Evolutionary conservation across 2,888 invertebrate species (phyloP).

Genomic region (Lasioglossum vierecki): DNA sequence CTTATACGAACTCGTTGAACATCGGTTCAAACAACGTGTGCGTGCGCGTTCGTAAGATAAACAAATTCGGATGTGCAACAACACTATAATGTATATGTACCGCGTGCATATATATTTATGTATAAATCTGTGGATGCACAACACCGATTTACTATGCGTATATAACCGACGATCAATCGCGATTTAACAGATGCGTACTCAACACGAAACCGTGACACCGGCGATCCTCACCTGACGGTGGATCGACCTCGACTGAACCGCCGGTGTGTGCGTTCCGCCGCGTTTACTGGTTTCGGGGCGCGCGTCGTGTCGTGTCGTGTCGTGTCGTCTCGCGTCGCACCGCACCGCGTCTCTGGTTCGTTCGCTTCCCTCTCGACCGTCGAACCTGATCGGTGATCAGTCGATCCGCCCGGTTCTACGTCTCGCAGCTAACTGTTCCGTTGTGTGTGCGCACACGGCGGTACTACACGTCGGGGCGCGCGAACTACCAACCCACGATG

Average conservation of each 20-base stretch:
- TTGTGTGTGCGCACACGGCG: constrained; percentile 15
- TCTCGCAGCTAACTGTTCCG: constrained; percentile 44
- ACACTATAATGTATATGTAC: background rate
- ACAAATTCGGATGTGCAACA: background rate
- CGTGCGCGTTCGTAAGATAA: background rate
- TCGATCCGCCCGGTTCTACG: constrained; percentile 46
- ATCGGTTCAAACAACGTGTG: background rate
- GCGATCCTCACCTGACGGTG: constrained; percentile 60
- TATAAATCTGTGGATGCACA: background rate
- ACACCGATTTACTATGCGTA: background rate
- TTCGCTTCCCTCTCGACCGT: constrained; percentile 27
- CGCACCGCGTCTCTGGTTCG: background rate
- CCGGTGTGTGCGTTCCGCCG: constrained; percentile 41
- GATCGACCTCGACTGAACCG: constrained; percentile 69
- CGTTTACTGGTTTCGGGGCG: constrained; percentile 48
- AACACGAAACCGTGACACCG: constrained; percentile 31
- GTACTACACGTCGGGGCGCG: constrained; percentile 25
- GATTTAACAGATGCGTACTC: background rate
- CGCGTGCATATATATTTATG: background rate
- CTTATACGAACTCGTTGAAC: background rate
- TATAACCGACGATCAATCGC: constrained; percentile 8
- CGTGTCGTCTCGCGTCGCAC: background rate
- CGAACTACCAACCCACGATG: constrained; percentile 57
- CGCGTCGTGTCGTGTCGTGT: constrained; percentile 23
- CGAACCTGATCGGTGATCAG: constrained; percentile 41